Evolutionary conservation across 2,113 vertebrate species (phyloP).

Genomic region (Tychaedon coryphoeus): DNA sequence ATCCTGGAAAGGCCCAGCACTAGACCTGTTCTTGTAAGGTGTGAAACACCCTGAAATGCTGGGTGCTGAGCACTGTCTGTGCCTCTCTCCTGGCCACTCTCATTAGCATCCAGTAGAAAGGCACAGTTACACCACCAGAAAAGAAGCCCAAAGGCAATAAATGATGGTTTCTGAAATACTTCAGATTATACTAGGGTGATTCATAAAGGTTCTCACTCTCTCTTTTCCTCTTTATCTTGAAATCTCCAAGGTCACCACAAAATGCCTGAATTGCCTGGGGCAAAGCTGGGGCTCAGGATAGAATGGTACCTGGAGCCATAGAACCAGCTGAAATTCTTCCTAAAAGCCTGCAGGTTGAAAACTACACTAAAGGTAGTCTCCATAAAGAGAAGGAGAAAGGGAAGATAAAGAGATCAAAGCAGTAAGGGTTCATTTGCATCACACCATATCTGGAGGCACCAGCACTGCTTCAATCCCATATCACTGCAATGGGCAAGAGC

Average conservation of each 20-base stretch:
- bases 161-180: constrained; percentile 36
- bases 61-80: not conserved
- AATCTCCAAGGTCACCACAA: constrained; percentile 51
- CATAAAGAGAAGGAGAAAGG: constrained; percentile 31
- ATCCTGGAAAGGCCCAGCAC: not conserved
- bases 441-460: constrained; percentile 47
- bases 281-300: not conserved
- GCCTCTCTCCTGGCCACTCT: constrained; percentile 16
- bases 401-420: constrained; percentile 59
- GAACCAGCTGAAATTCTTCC: constrained; percentile 18
- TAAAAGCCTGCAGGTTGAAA: constrained; percentile 40
- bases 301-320: not conserved
- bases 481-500: constrained; percentile 16
- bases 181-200: constrained; percentile 34
- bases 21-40: not conserved
- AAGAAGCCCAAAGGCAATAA: constrained; percentile 29
- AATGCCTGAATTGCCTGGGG: constrained; percentile 1
- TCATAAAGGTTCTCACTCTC: constrained; percentile 53
- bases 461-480: not conserved
- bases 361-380: not conserved
- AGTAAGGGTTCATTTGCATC: constrained; percentile 12
- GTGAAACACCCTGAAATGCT: not conserved
- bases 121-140: not conserved
- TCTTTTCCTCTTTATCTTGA: constrained; percentile 38
- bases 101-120: not conserved